Evolutionary conservation across 2,113 vertebrate species (phyloP), one percentile per base, ranked within the genome.

Genomic region (Eidolon helvum): DNA sequence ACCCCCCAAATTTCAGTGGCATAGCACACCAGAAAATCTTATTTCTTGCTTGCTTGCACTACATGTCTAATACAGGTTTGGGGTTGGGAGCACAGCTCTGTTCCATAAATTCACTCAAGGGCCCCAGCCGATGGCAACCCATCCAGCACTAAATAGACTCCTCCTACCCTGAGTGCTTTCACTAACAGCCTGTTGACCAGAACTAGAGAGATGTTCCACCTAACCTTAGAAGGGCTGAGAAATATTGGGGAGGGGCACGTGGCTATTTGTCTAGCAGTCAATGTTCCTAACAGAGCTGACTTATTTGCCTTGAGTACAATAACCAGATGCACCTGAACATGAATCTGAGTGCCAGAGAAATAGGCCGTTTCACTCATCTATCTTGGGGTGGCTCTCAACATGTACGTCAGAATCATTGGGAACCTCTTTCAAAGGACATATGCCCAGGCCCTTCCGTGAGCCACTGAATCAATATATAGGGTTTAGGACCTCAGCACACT

Each of bases 221-320:
- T 21, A 53, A 33, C 30, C 0, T 1, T 2, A 21, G 78, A 91
- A 75, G n/a, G 50, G 10, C 55, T 43, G 40, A 69, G 87, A 35
- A 87, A 16, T 19, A 5, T 1, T 28, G 33, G 35, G 35, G 21
- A 5, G 21, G 33, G 50, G 3, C 66, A 15, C 0, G 0, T 59
- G 59, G 26, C 7, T 50, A 2, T 61, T 43, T 50, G 22, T 53
- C 21, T 40, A 83, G 12, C 87, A 53, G 38, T n/a, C 33, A 14
- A 21, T 35, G 24, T 15, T 69, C 72, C 68, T 61, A 26, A 43
- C 28, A 0, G 74, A 16, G 50, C 75, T 87, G 87, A 33, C 21
- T 33, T 50, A n/a, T 40, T 80, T 65, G 65, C 48, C 74, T 16
- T 28, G 40, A 61, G 14, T 8, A 0, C 26, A 4, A 53, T 3